Base-by-base conservation (phyloP, 2,888 invertebrate species). In the Spicauda simplicius region DNA sequence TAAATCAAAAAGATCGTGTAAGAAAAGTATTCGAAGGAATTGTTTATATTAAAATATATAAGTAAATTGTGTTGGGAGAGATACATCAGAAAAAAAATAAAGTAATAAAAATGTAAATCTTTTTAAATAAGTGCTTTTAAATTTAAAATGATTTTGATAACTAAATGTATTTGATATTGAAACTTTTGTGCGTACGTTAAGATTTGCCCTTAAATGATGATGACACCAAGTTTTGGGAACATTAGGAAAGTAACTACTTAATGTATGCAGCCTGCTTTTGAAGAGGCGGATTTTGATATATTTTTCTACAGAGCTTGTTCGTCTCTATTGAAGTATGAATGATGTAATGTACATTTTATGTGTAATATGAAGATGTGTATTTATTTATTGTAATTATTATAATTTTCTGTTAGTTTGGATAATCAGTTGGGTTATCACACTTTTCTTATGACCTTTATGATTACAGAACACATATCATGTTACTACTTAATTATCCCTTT, bases 351-450 rank as follows among this genome's bases (percentile, higher is more conserved):
- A 14, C 14, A 41, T 3, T 41, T 37, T 14, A n/a, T 41, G 45
- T 48, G 16, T 48, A 48, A 58, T 58, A 48, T 33, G 33, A 33
- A 33, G 33, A 41, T 58, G 61, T 61, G 60, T 54, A 54, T 25
- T 70, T 72, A 74, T 73, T 73, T 73, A 73, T 74, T 75, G 70
- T 73, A 73, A 71, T 70, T 68, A 70, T 41, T 19, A 18, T n/a
- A n/a, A n/a, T n/a, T 55, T 55, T 30, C 41, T 33, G 33, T 6
- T 4, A 33, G 6, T 1, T 33, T 8, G 33, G 33, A 33, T 10
- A 33, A 33, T 8, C 33, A 33, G 7, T 33, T 10, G 33, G 33
- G 33, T 10, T 33, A 25, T 33, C 33, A 33, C 3, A 1, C 33
- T 8, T 4, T 8, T 33, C 10, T 33, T 33, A 33, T 33, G 33